Conservation (phyloP, 23 tunicate genomes). For the Ascidia mentula region DNA sequence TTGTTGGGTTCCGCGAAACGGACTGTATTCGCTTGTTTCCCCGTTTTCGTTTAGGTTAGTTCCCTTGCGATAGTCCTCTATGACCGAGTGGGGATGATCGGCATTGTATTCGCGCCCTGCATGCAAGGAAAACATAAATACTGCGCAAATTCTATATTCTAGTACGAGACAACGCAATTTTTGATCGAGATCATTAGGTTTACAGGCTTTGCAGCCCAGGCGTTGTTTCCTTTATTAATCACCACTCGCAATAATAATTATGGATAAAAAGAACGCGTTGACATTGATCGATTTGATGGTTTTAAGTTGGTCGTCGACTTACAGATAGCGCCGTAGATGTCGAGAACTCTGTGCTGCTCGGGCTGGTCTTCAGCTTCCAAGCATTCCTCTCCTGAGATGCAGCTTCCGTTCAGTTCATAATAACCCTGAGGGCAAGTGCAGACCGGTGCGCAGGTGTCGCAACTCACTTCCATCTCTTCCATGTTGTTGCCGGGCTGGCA, state of each 20-base stretch:
- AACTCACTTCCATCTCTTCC: not conserved
- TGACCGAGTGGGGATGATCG: slow-evolving; percentile 29
- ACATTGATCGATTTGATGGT: too few species aligned
- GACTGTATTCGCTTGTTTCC: slow-evolving; percentile 8
- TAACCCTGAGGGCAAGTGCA: slow-evolving; percentile 45
- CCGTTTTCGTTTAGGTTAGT: slow-evolving; percentile 6
- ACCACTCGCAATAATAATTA: too few species aligned
- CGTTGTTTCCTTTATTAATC: too few species aligned
- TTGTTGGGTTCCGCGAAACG: not conserved
- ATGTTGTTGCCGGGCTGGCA: slow-evolving; percentile 21
- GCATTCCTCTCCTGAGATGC: slow-evolving; percentile 41
- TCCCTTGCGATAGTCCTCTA: slow-evolving; percentile 13
- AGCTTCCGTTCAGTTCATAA: slow-evolving; percentile 40
- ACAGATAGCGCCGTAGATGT: slow-evolving; percentile 25
- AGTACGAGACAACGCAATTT: too few species aligned
- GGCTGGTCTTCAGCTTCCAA: slow-evolving; percentile 22
- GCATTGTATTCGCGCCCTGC: slow-evolving; percentile 46
- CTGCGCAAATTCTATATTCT: too few species aligned
- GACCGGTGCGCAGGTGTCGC: slow-evolving; percentile 39
- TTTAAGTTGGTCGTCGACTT: too few species aligned
- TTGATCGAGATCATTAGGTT: too few species aligned
- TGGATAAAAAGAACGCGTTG: too few species aligned
- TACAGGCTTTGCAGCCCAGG: too few species aligned
- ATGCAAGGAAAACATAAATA: too few species aligned
- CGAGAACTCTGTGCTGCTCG: slow-evolving; percentile 19